phyloP scores from a whole-genome alignment of 2,888 invertebrate species.

The Apodemia zela region DNA sequence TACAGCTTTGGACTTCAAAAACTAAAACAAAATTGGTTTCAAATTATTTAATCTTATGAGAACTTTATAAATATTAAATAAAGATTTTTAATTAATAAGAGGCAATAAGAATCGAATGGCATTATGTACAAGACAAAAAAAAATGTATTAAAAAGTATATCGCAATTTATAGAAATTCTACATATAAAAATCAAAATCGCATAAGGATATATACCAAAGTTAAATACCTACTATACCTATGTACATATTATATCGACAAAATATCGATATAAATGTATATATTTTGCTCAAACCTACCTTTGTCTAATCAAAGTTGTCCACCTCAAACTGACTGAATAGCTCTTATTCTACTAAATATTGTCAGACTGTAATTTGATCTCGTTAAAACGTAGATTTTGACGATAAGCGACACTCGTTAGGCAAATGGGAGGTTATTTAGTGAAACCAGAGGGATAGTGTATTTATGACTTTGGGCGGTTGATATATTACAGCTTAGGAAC shows the following conservation, averaged over 20 bases:
- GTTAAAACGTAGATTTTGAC: slow-evolving; percentile 11
- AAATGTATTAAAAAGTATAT: too few relatives aligned
- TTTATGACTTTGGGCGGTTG: not conserved
- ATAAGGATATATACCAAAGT: too few relatives aligned
- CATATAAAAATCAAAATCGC: too few relatives aligned
- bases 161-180: too few relatives aligned
- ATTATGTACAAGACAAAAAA: too few relatives aligned
- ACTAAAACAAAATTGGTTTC: too few relatives aligned
- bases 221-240: too few relatives aligned
- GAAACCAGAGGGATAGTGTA: not conserved
- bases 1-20: too few relatives aligned
- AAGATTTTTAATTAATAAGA: too few relatives aligned
- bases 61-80: too few relatives aligned
- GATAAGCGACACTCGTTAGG: slow-evolving; percentile 1
- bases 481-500: not conserved
- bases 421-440: not conserved
- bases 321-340: not conserved
- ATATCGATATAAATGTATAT: not conserved
- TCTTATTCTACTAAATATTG: not conserved
- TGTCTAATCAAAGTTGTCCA: slow-evolving; percentile 3
- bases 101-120: too few relatives aligned
- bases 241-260: not conserved
- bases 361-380: not conserved
- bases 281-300: not conserved
- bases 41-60: too few relatives aligned